phyloP scores from a whole-genome alignment of 2,888 invertebrate species.

The Podotricha telesiphe region DNA sequence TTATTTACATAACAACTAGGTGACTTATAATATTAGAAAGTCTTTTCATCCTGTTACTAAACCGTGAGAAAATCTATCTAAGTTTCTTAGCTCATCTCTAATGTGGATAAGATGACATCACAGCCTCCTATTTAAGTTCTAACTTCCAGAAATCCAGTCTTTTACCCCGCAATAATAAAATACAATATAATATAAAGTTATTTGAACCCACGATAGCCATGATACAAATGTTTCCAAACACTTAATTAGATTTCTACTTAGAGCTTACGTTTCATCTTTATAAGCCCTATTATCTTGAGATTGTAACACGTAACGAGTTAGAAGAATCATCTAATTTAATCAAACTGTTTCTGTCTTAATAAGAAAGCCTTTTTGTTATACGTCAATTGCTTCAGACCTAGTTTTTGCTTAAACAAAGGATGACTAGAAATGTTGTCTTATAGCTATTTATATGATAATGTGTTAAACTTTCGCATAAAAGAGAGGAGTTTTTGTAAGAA shows the following conservation, averaged over 20 bases:
- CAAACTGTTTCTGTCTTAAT: constrained; percentile 19
- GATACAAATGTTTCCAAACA: constrained; percentile 2
- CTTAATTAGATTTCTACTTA: constrained; percentile 6
- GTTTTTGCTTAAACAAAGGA: constrained; percentile 24
- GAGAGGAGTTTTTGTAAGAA: neutral
- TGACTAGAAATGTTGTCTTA: constrained; percentile 17
- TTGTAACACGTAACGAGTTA: constrained; percentile 26
- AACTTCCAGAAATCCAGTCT: neutral
- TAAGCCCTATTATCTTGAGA: constrained; percentile 22
- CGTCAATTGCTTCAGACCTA: constrained; percentile 19
- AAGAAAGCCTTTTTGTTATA: constrained; percentile 22
- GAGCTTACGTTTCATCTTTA: constrained; percentile 17
- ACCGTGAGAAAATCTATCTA: no score
- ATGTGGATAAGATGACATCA: no score
- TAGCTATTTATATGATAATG: constrained; percentile 9
- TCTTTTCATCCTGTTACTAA: no score
- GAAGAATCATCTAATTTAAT: constrained; percentile 25
- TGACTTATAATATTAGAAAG: no score
- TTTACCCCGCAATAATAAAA: neutral
- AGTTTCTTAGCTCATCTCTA: no score
- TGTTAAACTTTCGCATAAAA: constrained; percentile 8
- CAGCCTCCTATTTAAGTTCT: no score
- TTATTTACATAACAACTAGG: no score
- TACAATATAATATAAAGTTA: neutral
- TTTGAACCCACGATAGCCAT: neutral